Conservation (phyloP, 35 echinoderm and acorn worm genomes). For the Ptychodera flava region DNA sequence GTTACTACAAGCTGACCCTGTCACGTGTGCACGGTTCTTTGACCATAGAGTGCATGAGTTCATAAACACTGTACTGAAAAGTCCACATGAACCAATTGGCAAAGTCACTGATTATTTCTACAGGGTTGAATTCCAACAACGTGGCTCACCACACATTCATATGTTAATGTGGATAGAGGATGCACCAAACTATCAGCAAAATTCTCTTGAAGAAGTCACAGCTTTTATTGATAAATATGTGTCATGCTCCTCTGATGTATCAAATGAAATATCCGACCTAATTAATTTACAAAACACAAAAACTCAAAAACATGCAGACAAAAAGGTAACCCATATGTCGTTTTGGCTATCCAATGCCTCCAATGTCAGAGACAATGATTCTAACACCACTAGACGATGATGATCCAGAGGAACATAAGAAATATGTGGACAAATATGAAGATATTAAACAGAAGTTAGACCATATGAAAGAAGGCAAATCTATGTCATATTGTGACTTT, state of each 20-base stretch:
- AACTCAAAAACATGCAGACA: slow-evolving; percentile 48
- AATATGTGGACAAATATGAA: slow-evolving; percentile 16
- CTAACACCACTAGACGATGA: slow-evolving; percentile 28
- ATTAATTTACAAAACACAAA: slow-evolving; percentile 33
- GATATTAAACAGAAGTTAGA: slow-evolving; percentile 23
- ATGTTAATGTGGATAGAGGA: too few relatives aligned
- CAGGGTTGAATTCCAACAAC: too few relatives aligned
- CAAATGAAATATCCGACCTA: slow-evolving; percentile 5
- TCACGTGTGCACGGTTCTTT: too few relatives aligned
- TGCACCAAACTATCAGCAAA: too few relatives aligned
- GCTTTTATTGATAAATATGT: slow-evolving; percentile 40
- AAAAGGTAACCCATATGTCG: too few relatives aligned
- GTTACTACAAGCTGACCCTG: too few relatives aligned
- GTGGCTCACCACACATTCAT: slow-evolving; percentile 51
- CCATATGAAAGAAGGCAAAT: too few relatives aligned
- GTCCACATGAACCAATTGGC: slow-evolving; percentile 30
- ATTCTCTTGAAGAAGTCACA: slow-evolving; percentile 10
- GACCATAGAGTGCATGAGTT: too few relatives aligned
- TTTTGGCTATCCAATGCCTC: too few relatives aligned
- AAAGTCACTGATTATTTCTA: too few relatives aligned
- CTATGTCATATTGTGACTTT: too few relatives aligned
- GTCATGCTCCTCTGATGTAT: slow-evolving; percentile 30
- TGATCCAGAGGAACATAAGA: background rate
- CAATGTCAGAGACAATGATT: too few relatives aligned
- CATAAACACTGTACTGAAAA: slow-evolving; percentile 36